phyloP scores from a whole-genome alignment of 1,140 invertebrate species.

The Metaphire vulgaris region DNA sequence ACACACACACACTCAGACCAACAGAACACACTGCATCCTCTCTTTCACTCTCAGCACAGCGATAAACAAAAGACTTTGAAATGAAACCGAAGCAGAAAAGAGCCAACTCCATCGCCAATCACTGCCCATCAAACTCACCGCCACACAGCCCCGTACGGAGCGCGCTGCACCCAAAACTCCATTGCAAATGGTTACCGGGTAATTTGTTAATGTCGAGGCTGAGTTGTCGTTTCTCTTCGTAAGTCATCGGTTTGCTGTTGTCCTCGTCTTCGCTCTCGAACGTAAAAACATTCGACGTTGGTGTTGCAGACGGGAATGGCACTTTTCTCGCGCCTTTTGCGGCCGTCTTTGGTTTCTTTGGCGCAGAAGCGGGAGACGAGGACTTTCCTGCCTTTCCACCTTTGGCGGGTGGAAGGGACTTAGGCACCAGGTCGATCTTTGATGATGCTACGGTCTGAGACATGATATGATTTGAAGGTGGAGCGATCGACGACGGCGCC shows the following conservation, averaged over 20 bases:
- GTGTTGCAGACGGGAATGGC: neutral
- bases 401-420: neutral
- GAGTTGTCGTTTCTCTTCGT: slow-evolving; percentile 96
- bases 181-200: slow-evolving; percentile 83
- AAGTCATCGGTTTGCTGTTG: slow-evolving; percentile 97
- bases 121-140: too few species aligned
- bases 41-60: too few species aligned
- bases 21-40: too few species aligned
- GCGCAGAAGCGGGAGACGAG: neutral
- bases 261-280: slow-evolving; percentile 77
- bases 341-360: neutral
- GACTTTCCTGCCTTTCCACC: neutral
- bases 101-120: too few species aligned
- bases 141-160: too few species aligned
- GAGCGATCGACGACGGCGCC: neutral
- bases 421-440: neutral
- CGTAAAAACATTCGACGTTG: neutral
- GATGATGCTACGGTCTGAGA: neutral
- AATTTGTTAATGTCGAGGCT: slow-evolving; percentile 98
- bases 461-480: slow-evolving; percentile 1
- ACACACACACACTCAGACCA: too few species aligned
- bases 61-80: too few species aligned
- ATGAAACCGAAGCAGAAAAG: too few species aligned
- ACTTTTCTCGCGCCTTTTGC: neutral
- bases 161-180: neutral